A percentile compares a stretch with the other conserved stretches of the same genome.
phyloP scores from a whole-genome alignment of 2,888 invertebrate genomes.

The Drosophila austrosaltans region DNA sequence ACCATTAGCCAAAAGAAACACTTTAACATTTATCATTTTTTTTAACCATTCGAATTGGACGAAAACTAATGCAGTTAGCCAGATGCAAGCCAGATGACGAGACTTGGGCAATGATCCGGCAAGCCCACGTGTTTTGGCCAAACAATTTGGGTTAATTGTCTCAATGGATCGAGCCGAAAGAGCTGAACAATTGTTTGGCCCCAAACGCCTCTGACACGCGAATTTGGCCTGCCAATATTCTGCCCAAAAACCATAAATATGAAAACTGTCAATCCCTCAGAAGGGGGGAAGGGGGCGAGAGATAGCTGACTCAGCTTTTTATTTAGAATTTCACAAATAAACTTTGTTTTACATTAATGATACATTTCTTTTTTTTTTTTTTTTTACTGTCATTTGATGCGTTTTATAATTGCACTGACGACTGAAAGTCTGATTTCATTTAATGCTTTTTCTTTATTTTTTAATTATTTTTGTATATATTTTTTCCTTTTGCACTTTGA shows the following conservation, averaged over 20 bases:
- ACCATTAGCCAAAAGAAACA: constrained; percentile 12
- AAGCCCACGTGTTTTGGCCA: constrained; percentile 68
- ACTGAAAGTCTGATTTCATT: constrained; percentile 44
- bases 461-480: not conserved
- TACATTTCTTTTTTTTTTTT: constrained; percentile 57
- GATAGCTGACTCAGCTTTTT: constrained; percentile 55
- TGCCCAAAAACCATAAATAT: constrained; percentile 42
- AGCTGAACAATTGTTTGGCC: constrained; percentile 63
- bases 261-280: constrained; percentile 41
- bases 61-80: constrained; percentile 35
- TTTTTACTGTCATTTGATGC: constrained; percentile 69
- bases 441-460: constrained; percentile 19
- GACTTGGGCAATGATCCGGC: constrained; percentile 39
- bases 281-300: not conserved
- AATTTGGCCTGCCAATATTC: constrained; percentile 53
- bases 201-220: constrained; percentile 73
- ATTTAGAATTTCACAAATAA: constrained; percentile 38
- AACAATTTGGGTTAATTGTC: constrained; percentile 77
- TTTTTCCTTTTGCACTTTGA: constrained; percentile 23
- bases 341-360: constrained; percentile 57
- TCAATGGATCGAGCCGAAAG: constrained; percentile 51
- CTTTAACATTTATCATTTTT: too few relatives aligned
- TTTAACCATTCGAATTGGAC: constrained; percentile 58
- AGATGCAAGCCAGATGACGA: constrained; percentile 54
- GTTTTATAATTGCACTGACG: constrained; percentile 35